phyloP scores from a whole-genome alignment of 2,113 vertebrate species.

The Dicerorhinus sumatrensis region DNA sequence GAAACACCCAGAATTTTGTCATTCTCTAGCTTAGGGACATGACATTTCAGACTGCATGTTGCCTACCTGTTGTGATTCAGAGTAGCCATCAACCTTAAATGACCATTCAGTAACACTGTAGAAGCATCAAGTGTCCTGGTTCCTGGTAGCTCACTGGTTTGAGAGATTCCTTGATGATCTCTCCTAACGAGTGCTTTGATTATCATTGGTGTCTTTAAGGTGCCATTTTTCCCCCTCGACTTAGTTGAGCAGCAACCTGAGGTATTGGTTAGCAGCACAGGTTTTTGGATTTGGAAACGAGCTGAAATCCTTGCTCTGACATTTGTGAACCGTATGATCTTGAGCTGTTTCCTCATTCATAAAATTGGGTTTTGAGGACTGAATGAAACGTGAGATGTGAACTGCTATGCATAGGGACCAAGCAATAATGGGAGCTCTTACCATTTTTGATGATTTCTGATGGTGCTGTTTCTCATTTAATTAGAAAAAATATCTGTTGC shows the following conservation, averaged over 20 bases:
- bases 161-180: no score
- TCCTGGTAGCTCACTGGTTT: background rate
- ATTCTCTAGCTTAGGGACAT: no score
- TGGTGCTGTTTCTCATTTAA: background rate
- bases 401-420: no score
- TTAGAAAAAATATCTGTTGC: background rate
- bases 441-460: background rate
- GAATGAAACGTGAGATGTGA: background rate
- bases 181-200: background rate
- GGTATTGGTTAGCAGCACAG: background rate
- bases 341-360: background rate
- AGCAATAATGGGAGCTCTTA: background rate
- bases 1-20: background rate
- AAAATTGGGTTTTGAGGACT: background rate
- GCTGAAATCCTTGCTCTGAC: background rate
- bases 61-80: background rate
- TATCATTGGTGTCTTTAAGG: background rate
- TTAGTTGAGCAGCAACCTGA: background rate
- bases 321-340: background rate
- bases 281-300: background rate
- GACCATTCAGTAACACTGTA: background rate
- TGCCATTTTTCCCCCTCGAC: rapidly evolving
- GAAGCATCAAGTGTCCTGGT: no score
- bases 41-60: background rate
- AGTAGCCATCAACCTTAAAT: no score